A percentile compares a stretch with the other conserved stretches of the same genome.
Conservation (phyloP, 2,888 invertebrate species). For the Mylabris sibirica region DNA sequence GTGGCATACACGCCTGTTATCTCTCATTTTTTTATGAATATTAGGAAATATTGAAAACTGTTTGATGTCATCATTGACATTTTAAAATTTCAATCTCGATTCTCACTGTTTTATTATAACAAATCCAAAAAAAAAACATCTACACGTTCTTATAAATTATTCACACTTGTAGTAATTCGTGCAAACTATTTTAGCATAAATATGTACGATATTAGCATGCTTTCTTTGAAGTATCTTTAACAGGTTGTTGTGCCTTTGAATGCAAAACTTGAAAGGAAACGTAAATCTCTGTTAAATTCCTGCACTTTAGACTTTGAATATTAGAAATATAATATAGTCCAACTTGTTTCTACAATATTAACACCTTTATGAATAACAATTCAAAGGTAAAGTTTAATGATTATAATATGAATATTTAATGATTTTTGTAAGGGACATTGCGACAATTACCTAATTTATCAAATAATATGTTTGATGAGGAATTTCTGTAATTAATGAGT, state of each 20-base stretch:
- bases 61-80: neutral
- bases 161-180: slow-evolving; percentile 16
- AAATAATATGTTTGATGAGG: too few relatives aligned
- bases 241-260: slow-evolving; percentile 32
- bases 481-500: neutral
- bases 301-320: slow-evolving; percentile 32
- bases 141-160: neutral
- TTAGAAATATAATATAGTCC: slow-evolving; percentile 29
- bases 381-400: slow-evolving; percentile 15
- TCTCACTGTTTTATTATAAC: too few relatives aligned
- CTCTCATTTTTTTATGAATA: neutral
- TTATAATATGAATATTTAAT: slow-evolving; percentile 6
- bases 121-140: neutral
- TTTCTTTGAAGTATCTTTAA: slow-evolving; percentile 33
- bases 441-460: too few relatives aligned
- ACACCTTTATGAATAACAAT: slow-evolving; percentile 27
- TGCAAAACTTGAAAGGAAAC: slow-evolving; percentile 31
- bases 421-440: slow-evolving; percentile 9
- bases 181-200: slow-evolving; percentile 12
- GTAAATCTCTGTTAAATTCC: slow-evolving; percentile 38
- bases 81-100: too few relatives aligned
- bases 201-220: slow-evolving; percentile 14
- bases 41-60: neutral
- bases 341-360: neutral
- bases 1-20: neutral